Base-by-base conservation (phyloP, 1,140 invertebrate species). In the Cherax destructor region DNA sequence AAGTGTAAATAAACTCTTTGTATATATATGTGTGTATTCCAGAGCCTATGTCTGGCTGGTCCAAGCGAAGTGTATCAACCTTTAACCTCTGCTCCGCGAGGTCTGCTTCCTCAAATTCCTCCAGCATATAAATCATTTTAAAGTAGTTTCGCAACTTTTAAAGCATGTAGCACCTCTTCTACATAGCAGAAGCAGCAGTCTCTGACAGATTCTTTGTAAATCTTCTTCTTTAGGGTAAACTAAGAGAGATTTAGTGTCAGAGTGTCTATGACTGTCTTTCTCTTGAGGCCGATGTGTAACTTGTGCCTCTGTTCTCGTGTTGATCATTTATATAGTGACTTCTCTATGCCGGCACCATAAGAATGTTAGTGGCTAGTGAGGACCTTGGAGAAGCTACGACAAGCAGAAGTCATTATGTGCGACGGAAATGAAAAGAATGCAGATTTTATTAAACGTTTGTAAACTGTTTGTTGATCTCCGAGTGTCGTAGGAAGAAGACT, bases 21-120 rank as follows among this genome's bases (percentile, higher is more conserved):
- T 91, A 85, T 91, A 85, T 90, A 90, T 77, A 84, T 77, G 61
- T 78, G 41, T 61, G 47, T 85, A 56, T 85, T 86, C 47, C 56
- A 56, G 76, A 85, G 74, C 83, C 85, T 80, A 76, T 91, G 89
- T 91, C 72, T 84, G 74, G 81, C 83, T 86, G 89, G 89, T 84
- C 83, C 89, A 91, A 91, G 83, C 89, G 83, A 85, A 91, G 59
- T 61, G 59, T 56, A 52, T 49, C 30, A 21, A 65, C n/a, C 61
- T 76, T 80, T 72, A 5, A 59, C 61, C 61, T 30, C 72, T 61
- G 56, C 16, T 6, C 13, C 30, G 0, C 11, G 50, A 50, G 30
- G 16, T 56, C 50, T 49, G 59, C 78, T 69, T 56, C 52, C 52
- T 56, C 52, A 56, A 9, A 59, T 9, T 59, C 56, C 16, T 9